Evolutionary conservation across 2,797 vertebrate genomes (phyloP), one percentile per base, ranked within the genome.

Genomic region (Hirundo rustica): DNA sequence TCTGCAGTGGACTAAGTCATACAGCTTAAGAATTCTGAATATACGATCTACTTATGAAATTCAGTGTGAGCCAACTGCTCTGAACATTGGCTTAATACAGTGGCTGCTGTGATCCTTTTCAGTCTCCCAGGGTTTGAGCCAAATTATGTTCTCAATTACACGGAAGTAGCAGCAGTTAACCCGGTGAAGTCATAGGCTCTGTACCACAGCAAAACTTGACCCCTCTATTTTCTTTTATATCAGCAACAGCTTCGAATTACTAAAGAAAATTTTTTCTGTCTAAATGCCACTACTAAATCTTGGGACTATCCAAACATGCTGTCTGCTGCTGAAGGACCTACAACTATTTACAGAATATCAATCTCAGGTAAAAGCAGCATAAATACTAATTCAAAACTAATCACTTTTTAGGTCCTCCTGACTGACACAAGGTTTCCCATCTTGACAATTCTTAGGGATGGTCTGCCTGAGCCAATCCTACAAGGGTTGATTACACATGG

Each of bases 101-200:
- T 66, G 94, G 86, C 83, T 92, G 81, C 88, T 57, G 60, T 80
- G 88, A 92, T 94, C 77, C 76, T 91, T 94, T 93, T 91, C 71
- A 74, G 78, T 62, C 92, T 96, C 84, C 54, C 67, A 84, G 93
- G 81, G 87, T 64, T 66, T 84, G 86, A 93, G 94, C 72, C 94
- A 95, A 95, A 94, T 93, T 81, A 87, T 74, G 83, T 88, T 94
- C 92, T 97, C 85, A 88, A 73, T 95, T 92, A 93, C 95, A 89
- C 1, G 14, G 86, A 96, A 95, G 87, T 78, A 92, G 90, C 85
- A 95, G 92, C 92, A 83, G 87, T 91, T 90, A 96, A 92, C 93
- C 82, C 5, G 1, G 77, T 89, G 82, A 92, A 96, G 86, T 88
- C 90, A 96, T 51, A 73, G 65, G 45, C 85, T 96, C 70, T 83